These are phyloP conservation scores for Pardosa pseudoannulata DNA, from an alignment of 2,888 invertebrate genomes.

Conservation along the genomic window DNA sequence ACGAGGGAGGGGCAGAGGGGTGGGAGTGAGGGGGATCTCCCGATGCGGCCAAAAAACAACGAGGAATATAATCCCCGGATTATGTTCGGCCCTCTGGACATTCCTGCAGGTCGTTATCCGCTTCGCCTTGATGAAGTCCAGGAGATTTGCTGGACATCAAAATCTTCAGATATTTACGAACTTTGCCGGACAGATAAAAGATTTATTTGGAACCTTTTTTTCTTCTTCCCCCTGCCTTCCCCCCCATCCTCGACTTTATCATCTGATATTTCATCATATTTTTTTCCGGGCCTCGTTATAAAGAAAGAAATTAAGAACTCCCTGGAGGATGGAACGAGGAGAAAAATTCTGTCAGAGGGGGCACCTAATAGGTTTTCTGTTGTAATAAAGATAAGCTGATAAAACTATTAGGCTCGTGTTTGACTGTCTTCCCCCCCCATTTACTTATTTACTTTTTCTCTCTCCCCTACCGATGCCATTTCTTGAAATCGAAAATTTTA, in stretches of 20 bases:
- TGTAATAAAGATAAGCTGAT: constrained; percentile 71
- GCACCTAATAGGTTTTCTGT: constrained; percentile 61
- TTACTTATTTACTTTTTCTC: constrained; percentile 2
- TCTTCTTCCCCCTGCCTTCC: background rate
- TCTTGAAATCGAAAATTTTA: constrained; percentile 52
- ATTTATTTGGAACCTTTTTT: constrained; percentile 63
- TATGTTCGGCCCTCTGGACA: constrained; percentile 64
- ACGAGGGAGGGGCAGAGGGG: background rate
- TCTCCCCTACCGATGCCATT: background rate
- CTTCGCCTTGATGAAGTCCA: constrained; percentile 70
- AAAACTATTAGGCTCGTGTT: constrained; percentile 63
- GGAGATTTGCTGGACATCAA: constrained; percentile 68
- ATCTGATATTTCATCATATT: constrained; percentile 59
- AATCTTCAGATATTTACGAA: constrained; percentile 72
- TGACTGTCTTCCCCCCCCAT: background rate
- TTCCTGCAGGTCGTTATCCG: constrained; percentile 70
- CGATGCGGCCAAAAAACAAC: constrained; percentile 47
- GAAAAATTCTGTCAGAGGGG: background rate
- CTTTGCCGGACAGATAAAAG: constrained; percentile 66
- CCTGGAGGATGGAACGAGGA: constrained; percentile 30
- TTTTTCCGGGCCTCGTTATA: constrained; percentile 24
- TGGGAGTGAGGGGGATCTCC: constrained; percentile 24
- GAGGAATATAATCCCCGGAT: constrained; percentile 71
- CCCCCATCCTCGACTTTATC: constrained; percentile 14
- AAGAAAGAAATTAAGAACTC: constrained; percentile 59